Evolutionary conservation across 92 coral and sea anemone species (phyloP), one percentile per base, ranked within the genome.

Genomic region (Umimayanthus chanpuru): DNA sequence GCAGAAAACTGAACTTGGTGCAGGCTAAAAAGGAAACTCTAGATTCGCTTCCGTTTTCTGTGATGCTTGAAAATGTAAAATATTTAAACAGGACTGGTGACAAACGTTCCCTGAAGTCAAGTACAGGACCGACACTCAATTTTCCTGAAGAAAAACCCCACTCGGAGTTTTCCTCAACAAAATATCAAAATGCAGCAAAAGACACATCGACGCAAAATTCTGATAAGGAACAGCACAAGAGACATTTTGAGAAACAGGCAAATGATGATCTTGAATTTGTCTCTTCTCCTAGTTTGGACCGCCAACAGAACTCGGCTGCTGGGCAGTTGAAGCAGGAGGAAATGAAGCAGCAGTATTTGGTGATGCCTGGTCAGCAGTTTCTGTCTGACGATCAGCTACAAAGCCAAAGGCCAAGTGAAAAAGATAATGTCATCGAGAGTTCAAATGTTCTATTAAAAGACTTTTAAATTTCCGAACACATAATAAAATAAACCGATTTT

Each of bases 1-100:
- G 98, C 67, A 61, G 79, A 58, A 72, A 66, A 40, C 76, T 88
- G 6, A 91, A 88, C 15, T 86, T 90, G n/a, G 7, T 79, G 12
- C 64, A 81, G 29, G 9, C 44, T 12, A 23, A 75, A 49, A 73
- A 58, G 7, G 40, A 30, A 1, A 61, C 65, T 61, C 16, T 10
- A 4, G 38, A 80, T 2, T 32, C 71, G 0, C 41, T 58, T 2
- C 85, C 73, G 65, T 80, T 80, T 80, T 2, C 85, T 9, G 71
- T 56, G 73, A 80, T 50, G 71, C n/a, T 50, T 16, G 70, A 50
- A 80, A 80, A 80, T 56, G 70, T 16, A 76, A 74, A 32, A n/a
- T 23, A 74, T 14, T 14, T 53, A 16, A 32, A 23, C 26, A 79
- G 4, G 41, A 29, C 56, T 2, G n/a, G 30, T 16, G 44, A 80